Conservation (phyloP, 2,797 vertebrate genomes). For the Tokudaia tokunoshimensis region DNA sequence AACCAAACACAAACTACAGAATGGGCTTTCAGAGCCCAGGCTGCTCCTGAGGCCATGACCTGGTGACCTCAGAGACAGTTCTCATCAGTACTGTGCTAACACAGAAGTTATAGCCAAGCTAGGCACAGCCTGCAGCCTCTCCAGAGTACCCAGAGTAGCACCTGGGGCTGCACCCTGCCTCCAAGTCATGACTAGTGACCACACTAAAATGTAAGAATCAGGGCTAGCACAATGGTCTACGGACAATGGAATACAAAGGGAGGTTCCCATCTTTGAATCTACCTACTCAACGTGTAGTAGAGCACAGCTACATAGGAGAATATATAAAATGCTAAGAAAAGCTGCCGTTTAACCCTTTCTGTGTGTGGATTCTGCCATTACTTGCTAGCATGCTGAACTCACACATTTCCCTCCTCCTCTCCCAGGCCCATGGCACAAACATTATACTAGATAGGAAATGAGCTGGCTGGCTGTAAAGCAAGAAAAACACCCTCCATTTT, state of each 20-base stretch:
- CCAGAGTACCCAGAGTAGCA: neutral
- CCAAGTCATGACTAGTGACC: too few relatives aligned
- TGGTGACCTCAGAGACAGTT: neutral
- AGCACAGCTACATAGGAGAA: neutral
- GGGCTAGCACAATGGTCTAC: neutral
- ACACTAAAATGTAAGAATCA: neutral
- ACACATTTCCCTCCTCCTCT: neutral
- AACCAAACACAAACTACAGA: neutral
- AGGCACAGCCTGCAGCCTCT: neutral
- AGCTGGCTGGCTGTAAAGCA: neutral
- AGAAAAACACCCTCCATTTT: conserved; percentile 43
- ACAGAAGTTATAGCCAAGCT: neutral
- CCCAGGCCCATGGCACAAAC: neutral
- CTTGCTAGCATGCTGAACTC: neutral
- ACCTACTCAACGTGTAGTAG: neutral
- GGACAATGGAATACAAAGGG: neutral
- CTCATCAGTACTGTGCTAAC: neutral
- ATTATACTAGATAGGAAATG: neutral
- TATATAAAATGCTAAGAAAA: neutral
- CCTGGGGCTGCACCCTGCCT: neutral
- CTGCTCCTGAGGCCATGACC: neutral
- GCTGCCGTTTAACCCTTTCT: neutral
- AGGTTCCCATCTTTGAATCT: neutral
- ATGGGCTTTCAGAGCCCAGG: neutral
- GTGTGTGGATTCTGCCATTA: neutral